Evolutionary conservation across 2,113 vertebrate genomes (phyloP).

Genomic region (Motacilla tschutschensis): DNA sequence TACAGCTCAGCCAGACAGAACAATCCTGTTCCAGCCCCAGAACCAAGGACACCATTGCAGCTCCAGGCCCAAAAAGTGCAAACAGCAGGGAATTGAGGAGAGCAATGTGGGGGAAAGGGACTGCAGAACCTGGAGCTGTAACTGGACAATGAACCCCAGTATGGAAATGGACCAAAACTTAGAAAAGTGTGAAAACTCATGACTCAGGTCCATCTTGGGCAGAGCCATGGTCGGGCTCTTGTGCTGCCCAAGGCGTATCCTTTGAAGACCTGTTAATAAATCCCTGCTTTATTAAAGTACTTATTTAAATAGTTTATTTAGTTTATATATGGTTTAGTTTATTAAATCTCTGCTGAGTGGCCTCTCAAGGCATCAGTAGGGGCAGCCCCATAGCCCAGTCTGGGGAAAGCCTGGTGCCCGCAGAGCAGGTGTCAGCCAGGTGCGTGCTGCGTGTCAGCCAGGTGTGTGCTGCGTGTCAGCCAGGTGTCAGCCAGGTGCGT

Average conservation of each 20-base stretch:
- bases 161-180: background rate
- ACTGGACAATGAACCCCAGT: background rate
- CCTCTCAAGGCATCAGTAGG: background rate
- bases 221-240: accelerated
- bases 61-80: background rate
- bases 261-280: background rate
- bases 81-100: background rate
- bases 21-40: background rate
- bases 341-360: background rate
- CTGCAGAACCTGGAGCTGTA: background rate
- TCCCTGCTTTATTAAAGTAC: background rate
- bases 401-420: background rate
- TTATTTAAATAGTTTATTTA: background rate
- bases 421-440: accelerated
- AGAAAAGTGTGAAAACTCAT: background rate
- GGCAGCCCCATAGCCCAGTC: background rate
- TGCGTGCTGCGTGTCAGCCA: accelerated
- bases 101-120: background rate
- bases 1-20: background rate
- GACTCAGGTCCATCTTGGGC: background rate
- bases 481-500: conserved; percentile 31
- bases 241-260: background rate
- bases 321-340: background rate
- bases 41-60: background rate
- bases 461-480: conserved; percentile 68